Evolutionary conservation across 2,888 invertebrate species (phyloP), one percentile per base, ranked within the genome.

Genomic region (Eugnorisma glareosa): DNA sequence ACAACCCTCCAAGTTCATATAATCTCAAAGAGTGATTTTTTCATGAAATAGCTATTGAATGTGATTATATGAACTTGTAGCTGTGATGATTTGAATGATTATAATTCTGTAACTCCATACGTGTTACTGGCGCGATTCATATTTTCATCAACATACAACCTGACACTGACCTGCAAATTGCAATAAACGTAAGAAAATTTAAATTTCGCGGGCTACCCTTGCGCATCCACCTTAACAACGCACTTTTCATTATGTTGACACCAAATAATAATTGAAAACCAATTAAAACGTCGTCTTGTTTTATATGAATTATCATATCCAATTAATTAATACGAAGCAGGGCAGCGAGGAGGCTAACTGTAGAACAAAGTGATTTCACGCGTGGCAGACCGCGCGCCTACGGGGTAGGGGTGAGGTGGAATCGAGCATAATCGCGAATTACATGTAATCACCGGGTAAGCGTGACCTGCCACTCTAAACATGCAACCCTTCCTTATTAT

Each of bases 351-450:
- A 93, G 93, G 92, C 93, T 92, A 95, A 93, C 94, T 89, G 91
- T 92, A 94, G 94, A 94, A 95, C 95, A 94, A 95, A 95, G 94
- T 96, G 96, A 97, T 97, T 97, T 96, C 96, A 96, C 96, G 96
- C 95, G 91, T 93, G 93, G 93, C 88, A 90, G 92, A 88, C 85
- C 90, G 83, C 70, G 72, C 35, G 77, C 37, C 92, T 88, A 0
- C n/a, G 59, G 40, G 40, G n/a, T 18, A 92, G 93, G 94, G 94
- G 94, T 93, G 93, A 92, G 91, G 91, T 93, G 43, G 78, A 67
- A 51, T 81, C 94, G 94, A 93, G 94, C 93, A 91, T 93, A 93
- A 94, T 93, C 92, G 93, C 90, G 93, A 93, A 86, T 93, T 92
- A 94, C 93, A 93, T 94, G 94, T 95, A 94, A 95, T 94, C 93